Percentiles rank a stretch among this genome's conserved stretches.
Evolutionary conservation across 2,888 invertebrate genomes (phyloP).

Genomic region (Scaeva pyrastri): DNA sequence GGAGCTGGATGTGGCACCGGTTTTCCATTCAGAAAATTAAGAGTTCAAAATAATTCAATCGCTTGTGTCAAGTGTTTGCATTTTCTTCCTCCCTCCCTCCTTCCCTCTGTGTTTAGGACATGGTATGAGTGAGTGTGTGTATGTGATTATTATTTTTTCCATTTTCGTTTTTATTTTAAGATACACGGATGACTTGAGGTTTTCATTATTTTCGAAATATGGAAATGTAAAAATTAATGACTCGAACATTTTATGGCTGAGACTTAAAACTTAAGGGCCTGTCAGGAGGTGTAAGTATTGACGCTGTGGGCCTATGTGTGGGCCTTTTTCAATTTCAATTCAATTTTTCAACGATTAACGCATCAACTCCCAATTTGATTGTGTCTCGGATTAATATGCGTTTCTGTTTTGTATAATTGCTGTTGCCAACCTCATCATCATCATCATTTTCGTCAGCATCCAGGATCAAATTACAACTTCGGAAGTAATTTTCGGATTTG

Average conservation of each 20-base stretch:
- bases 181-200: constrained; percentile 54
- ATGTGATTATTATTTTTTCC: constrained; percentile 1
- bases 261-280: neutral
- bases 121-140: neutral
- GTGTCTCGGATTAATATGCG: constrained; percentile 33
- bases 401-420: constrained; percentile 47
- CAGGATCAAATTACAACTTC: constrained; percentile 60
- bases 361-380: constrained; percentile 57
- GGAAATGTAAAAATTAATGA: constrained; percentile 67
- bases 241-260: constrained; percentile 46
- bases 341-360: constrained; percentile 34
- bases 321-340: no score
- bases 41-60: constrained; percentile 83
- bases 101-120: no score
- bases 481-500: constrained; percentile 66
- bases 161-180: neutral
- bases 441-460: no score
- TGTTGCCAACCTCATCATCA: constrained; percentile 34
- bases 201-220: constrained; percentile 56
- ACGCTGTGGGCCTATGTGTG: constrained; percentile 32
- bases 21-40: constrained; percentile 78
- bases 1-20: constrained; percentile 67
- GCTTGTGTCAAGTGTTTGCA: constrained; percentile 81
- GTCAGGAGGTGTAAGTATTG: constrained; percentile 53
- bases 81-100: no score